Base-by-base conservation (phyloP, 2,888 invertebrate genomes). In the Hoplodrina ambigua region DNA sequence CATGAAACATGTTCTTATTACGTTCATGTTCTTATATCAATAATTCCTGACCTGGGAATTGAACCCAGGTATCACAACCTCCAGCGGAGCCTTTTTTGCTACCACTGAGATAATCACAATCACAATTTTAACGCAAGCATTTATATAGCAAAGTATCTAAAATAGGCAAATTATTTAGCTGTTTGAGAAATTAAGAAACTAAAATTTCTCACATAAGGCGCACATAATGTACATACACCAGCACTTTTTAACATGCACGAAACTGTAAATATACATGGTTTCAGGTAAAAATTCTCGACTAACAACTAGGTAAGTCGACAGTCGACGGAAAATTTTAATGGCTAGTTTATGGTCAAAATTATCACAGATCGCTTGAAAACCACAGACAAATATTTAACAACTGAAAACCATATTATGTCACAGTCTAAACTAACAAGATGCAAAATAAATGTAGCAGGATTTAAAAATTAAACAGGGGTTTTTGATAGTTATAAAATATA, bases 381-480 rank as follows among this genome's bases (percentile, higher is more conserved):
- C 33, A 33, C 11, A 41, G 41, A 41, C 41, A 37, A 37, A 37
- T 10, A 37, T 7, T 37, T 37, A 10, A 11, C 37, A 54, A 59
- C n/a, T 10, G 15, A 37, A 50, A 56, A 55, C 60, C 56, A 72
- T 57, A 41, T 49, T 20, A 25, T 63, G 5, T 49, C 6, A 20
- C 44, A 66, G 20, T 0, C 25, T 46, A 46, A 5, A 8, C 13
- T 44, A 73, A 49, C 53, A 72, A 57, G 60, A 67, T 67, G 52
- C 60, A 59, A 72, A 65, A 41, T 25, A 57, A 57, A 53, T n/a
- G 41, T n/a, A 33, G 58, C 49, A 41, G 19, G 3, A 33, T 41
- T n/a, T 60, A 4, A 17, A 50, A 66, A 61, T 41, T 15, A 60
- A 44, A 20, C 15, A 44, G 5, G n/a, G 5, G 0, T 49, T 46